Evolutionary conservation across 64 coral and sea anemone species (phyloP), one percentile per base, ranked within the genome.

Genomic region (Pocillopora damicornis): DNA sequence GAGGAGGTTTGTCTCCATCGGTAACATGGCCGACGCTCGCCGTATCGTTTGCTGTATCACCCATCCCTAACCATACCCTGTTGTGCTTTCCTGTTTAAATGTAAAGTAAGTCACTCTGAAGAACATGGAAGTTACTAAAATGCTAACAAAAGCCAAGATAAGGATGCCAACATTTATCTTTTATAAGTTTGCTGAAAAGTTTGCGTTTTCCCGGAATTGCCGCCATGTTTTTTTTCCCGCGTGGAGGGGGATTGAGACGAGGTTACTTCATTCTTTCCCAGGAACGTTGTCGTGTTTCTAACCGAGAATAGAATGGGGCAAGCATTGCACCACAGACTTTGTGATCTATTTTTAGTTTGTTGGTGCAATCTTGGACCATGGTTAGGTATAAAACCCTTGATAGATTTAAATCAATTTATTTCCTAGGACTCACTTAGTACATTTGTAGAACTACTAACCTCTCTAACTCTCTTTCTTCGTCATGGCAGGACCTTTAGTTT

Each of bases 301-400:
- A 71, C 64, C 65, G 64, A 73, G 65, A 38, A 72, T 15, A 58
- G 11, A 58, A 38, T 73, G 81, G 63, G 9, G 71, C 10, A 35
- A 58, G 1, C 11, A 84, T 84, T 85, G 81, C 81, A 85, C 81
- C 81, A 83, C 80, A 68, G 26, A 59, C 13, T 79, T 80, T 4
- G 9, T 59, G 26, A 37, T 1, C 59, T 42, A 83, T 83, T 83
- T 83, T 83, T 83, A 81, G 20, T 26, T 35, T 11, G 35, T 35
- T 81, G 38, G 9, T 38, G 61, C 30, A 83, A 83, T 18, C 20
- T 79, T 45, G n/a, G 77, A 23, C 30, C 22, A 20, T 79, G 22
- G 7, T 4, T 23, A 42, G 63, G 80, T 83, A 83, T 83, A 83
- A 65, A 51, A 45, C 10, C 63, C 17, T 65, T 15, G 26, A 13